Evolutionary conservation across 2,113 vertebrate species (phyloP), one percentile per base, ranked within the genome.

Genomic region (Coptodon rendalli): DNA sequence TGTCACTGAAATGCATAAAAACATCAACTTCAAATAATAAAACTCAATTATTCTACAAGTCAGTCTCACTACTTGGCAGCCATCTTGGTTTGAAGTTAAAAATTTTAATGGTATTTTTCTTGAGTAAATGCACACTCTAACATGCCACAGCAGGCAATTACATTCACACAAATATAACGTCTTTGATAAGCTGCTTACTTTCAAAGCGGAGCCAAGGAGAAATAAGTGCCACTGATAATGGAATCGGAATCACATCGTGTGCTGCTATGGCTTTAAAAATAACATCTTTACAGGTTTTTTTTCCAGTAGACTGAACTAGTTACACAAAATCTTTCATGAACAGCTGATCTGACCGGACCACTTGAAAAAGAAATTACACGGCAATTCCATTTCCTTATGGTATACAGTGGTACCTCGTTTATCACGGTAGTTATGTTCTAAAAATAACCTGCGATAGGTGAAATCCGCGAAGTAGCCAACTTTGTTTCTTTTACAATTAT

Each of bases 171-270:
- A 17, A 61, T 0, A 31, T 61, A 61, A 61, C 16, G 1, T 19
- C 57, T 61, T 61, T 61, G 57, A 31, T n/a, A n/a, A n/a, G n/a
- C n/a, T n/a, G n/a, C n/a, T n/a, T n/a, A n/a, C n/a, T n/a, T n/a
- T n/a, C n/a, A n/a, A n/a, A n/a, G n/a, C n/a, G n/a, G 8, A 17
- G 2, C 3, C 5, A 19, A 34, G 14, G 57, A 61, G 2, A 61
- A 61, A 61, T 17, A 10, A 34, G 0, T 34, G 29, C 3, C 2
- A 61, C 14, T 10, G 8, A 61, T 31, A 0, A 61, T 3, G 29
- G 29, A 19, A 61, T 6, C 1, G 0, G 8, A 61, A 34, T 34
- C 8, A 59, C 29, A 63, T 34, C 6, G 0, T 63, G 59, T 3
- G 6, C 59, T 6, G 1, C 14, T 63, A 19, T 34, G 0, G 9